Evolutionary conservation across 2,113 vertebrate genomes (phyloP).

Genomic region (Sphyrna mokarran): DNA sequence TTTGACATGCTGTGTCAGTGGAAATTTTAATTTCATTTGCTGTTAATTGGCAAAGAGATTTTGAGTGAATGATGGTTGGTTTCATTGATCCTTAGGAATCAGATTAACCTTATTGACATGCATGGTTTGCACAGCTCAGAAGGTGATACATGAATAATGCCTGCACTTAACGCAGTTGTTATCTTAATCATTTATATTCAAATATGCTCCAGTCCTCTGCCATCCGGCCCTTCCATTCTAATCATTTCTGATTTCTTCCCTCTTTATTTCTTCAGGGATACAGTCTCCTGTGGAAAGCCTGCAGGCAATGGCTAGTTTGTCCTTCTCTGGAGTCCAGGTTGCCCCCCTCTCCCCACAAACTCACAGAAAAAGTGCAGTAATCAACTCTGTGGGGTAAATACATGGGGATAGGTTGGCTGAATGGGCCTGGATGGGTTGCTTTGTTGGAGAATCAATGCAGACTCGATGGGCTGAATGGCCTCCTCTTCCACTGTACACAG

Average conservation of each 20-base stretch:
- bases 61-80: background rate
- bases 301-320: background rate
- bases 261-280: background rate
- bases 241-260: background rate
- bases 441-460: no score
- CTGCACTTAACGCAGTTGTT: background rate
- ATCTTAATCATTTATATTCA: background rate
- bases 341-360: no score
- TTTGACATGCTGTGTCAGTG: background rate
- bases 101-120: conserved; percentile 18
- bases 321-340: background rate
- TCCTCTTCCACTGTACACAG: no score
- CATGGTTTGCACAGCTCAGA: background rate
- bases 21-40: conserved; percentile 19
- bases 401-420: no score
- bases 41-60: background rate
- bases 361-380: no score
- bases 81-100: conserved; percentile 18
- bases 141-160: conserved; percentile 23
- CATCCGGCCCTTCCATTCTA: background rate
- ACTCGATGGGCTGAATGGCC: no score
- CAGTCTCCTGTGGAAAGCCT: background rate
- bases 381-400: no score
- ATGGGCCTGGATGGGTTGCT: no score
- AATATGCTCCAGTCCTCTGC: background rate